phyloP scores from a whole-genome alignment of 2,888 invertebrate species.

The Cephus rjabovi region DNA sequence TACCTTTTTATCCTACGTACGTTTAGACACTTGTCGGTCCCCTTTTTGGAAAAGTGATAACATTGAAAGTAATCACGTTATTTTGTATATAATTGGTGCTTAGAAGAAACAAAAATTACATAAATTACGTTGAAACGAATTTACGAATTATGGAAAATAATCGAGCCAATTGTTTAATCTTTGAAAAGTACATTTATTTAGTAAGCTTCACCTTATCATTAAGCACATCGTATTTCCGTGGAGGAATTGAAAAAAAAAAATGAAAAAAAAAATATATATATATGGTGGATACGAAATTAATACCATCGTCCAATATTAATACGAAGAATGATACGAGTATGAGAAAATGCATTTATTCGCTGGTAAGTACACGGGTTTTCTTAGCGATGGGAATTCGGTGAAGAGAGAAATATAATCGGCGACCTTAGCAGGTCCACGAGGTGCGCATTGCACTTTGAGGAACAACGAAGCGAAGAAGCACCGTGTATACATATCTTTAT shows the following conservation, averaged over 20 bases:
- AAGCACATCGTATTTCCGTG: slow-evolving; percentile 9
- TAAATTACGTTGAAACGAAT: too few relatives aligned
- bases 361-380: slow-evolving; percentile 32
- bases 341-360: slow-evolving; percentile 39
- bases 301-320: background rate
- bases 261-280: background rate
- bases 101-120: too few relatives aligned
- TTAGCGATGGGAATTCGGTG: slow-evolving; percentile 21
- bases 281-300: background rate
- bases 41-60: background rate
- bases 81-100: too few relatives aligned
- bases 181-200: background rate
- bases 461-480: slow-evolving; percentile 21
- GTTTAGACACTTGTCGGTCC: accelerated
- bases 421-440: slow-evolving; percentile 11
- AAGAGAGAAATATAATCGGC: slow-evolving; percentile 13
- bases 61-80: too few relatives aligned
- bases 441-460: slow-evolving; percentile 16
- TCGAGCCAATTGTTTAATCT: background rate
- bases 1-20: background rate
- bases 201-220: background rate
- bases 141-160: background rate
- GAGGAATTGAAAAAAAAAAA: slow-evolving; percentile 4
- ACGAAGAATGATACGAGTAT: slow-evolving; percentile 24
- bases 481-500: slow-evolving; percentile 8